A percentile compares a stretch with the other conserved stretches of the same genome.
Conservation (phyloP, 2,797 vertebrate genomes). For the Semaprochilodus insignis region DNA sequence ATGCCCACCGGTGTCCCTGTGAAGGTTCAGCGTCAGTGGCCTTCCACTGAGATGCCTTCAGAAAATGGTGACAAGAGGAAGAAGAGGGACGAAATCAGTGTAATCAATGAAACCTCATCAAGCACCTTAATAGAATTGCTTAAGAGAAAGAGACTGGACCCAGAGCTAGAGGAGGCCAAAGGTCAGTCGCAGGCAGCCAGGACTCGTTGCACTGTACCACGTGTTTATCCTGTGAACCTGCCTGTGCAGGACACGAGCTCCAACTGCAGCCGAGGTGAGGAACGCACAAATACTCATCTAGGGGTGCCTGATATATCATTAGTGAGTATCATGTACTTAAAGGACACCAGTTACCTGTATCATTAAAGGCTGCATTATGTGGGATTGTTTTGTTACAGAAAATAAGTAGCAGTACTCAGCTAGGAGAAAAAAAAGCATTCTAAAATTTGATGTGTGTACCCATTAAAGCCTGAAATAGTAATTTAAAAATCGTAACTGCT, state of each 20-base stretch:
- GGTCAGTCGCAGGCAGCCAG: conserved; percentile 81
- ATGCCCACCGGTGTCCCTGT: conserved; percentile 83
- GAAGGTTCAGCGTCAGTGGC: conserved; percentile 79
- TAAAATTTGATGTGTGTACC: too few relatives aligned
- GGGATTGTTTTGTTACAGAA: too few relatives aligned
- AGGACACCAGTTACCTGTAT: too few relatives aligned
- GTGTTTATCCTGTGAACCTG: conserved; percentile 78
- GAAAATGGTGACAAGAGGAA: conserved; percentile 51
- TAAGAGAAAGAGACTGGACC: conserved; percentile 83
- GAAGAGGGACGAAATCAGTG: conserved; percentile 71
- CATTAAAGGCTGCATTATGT: too few relatives aligned
- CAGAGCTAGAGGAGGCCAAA: conserved; percentile 78
- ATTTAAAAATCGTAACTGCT: too few relatives aligned
- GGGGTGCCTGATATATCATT: neutral
- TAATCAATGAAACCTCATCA: conserved; percentile 75
- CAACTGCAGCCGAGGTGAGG: conserved; percentile 86
- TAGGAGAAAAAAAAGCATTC: too few relatives aligned
- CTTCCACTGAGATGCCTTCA: conserved; percentile 34
- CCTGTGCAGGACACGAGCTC: conserved; percentile 78
- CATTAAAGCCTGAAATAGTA: too few relatives aligned
- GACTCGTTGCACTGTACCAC: conserved; percentile 84
- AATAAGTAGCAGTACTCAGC: too few relatives aligned
- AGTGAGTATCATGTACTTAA: neutral
- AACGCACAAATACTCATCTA: neutral
- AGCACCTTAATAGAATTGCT: conserved; percentile 90